Evolutionary conservation across 2,888 invertebrate genomes (phyloP).

Genomic region (Drosophila phalerata): DNA sequence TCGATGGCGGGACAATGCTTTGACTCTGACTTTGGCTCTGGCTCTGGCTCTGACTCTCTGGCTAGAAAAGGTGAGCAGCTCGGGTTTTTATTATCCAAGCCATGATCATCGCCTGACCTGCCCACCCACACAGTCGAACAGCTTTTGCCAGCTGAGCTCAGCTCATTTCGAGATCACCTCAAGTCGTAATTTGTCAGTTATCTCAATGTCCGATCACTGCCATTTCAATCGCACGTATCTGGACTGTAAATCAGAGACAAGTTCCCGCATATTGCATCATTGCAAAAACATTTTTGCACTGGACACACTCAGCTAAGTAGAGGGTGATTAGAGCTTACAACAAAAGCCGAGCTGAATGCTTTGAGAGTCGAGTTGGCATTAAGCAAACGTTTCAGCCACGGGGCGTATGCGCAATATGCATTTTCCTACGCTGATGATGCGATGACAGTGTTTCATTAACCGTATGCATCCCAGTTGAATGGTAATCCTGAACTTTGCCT

Average conservation of each 20-base stretch:
- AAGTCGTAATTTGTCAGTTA: slow-evolving; percentile 52
- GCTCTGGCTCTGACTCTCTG: slow-evolving; percentile 8
- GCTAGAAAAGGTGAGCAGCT: slow-evolving; percentile 61
- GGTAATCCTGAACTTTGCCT: neutral
- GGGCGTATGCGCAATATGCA: slow-evolving; percentile 68
- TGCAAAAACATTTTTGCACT: slow-evolving; percentile 54
- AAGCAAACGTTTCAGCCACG: slow-evolving; percentile 30
- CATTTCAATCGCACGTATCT: slow-evolving; percentile 62
- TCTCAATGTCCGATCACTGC: slow-evolving; percentile 60
- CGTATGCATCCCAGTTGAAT: slow-evolving; percentile 15
- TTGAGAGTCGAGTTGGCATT: slow-evolving; percentile 44
- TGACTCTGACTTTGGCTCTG: neutral
- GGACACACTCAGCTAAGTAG: slow-evolving; percentile 28
- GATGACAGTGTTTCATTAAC: slow-evolving; percentile 43
- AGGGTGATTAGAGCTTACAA: slow-evolving; percentile 41
- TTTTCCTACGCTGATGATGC: slow-evolving; percentile 40
- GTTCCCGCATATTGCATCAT: slow-evolving; percentile 50
- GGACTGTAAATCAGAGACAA: slow-evolving; percentile 60
- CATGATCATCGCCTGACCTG: slow-evolving; percentile 59
- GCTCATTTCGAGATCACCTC: slow-evolving; percentile 12
- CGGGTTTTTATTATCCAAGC: slow-evolving; percentile 12
- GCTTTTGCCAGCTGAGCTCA: neutral
- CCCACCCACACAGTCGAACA: slow-evolving; percentile 61
- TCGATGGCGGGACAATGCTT: slow-evolving; percentile 23
- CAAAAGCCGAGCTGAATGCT: slow-evolving; percentile 30